Evolutionary conservation across 1,140 invertebrate species (phyloP).

Genomic region (Drosophila kikkawai): DNA sequence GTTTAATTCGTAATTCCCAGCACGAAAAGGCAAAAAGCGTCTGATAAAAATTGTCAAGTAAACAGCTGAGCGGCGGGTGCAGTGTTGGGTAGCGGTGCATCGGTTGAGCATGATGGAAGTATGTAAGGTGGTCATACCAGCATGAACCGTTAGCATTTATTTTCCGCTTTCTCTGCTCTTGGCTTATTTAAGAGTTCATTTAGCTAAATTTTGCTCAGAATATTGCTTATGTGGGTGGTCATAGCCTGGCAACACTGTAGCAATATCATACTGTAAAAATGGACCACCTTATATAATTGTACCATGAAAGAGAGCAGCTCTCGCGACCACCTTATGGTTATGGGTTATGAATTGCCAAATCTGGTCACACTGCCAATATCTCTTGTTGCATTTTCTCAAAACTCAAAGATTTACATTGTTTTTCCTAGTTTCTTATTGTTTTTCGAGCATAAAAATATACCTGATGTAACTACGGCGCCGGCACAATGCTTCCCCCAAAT

Average conservation of each 20-base stretch:
- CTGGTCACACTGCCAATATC: constrained; percentile 2
- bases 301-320: background rate
- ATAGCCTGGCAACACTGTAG: too few relatives aligned
- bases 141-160: background rate
- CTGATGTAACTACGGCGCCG: background rate
- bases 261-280: too few relatives aligned
- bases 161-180: too few relatives aligned
- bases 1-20: background rate
- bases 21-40: background rate
- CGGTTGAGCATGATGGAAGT: background rate
- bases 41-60: constrained; percentile 5
- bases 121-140: background rate
- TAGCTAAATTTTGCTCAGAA: too few relatives aligned
- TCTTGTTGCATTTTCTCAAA: constrained; percentile 20
- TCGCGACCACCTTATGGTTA: background rate
- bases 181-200: too few relatives aligned
- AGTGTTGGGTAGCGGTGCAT: constrained; percentile 1
- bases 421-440: background rate
- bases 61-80: constrained; percentile 12
- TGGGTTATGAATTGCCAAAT: background rate
- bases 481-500: constrained; percentile 48
- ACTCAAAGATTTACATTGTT: background rate
- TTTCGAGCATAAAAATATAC: background rate
- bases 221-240: too few relatives aligned
- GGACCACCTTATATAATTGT: too few relatives aligned